Base-by-base conservation (phyloP, 2,888 invertebrate genomes). In the Drosophila anomalipes region DNA sequence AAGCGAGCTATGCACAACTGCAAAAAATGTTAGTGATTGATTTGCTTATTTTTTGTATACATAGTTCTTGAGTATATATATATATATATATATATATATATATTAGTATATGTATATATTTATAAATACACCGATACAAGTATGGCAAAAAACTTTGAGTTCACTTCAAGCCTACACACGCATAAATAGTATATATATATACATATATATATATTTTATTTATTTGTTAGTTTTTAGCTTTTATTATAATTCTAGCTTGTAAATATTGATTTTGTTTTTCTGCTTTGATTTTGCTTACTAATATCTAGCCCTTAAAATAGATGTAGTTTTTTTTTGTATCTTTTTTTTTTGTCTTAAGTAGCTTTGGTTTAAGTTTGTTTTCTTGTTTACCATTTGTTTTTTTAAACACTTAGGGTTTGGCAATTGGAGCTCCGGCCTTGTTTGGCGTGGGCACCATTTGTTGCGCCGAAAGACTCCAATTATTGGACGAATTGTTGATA, bases 401-500 rank as follows among this genome's bases (percentile, higher is more conserved):
- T 47, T 47, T 47, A 47, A 88, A 88, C 85, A 87, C 85, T 88
- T 89, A 86, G 84, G 86, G 86, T 83, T 86, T 79, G 74, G 84
- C 81, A 86, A 86, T 81, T 80, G 87, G 89, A 88, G 87, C 70
- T 75, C 74, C 70, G 85, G 77, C 74, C 73, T 77, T 78, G 82
- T 72, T 71, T 67, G 71, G 68, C 63, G 22, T 61, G 58, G 39
- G 30, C 28, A 84, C 83, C 87, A 80, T 80, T 86, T 86, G 85
- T 89, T 81, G 77, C 80, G 86, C 83, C 86, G 70, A 72, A 73
- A 83, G 78, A 82, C 93, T 92, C 92, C 93, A 93, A 93, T 89
- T 90, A 89, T 91, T 93, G 93, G 93, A 93, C 93, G 93, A 93
- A 92, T 92, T 93, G 89, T 93, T 91, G 93, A 93, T 93, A 93